phyloP scores from a whole-genome alignment of 30 jellyfish, hydroid and myxozoan genomes.

The Aurelia aurita complex sp. Pacific region DNA sequence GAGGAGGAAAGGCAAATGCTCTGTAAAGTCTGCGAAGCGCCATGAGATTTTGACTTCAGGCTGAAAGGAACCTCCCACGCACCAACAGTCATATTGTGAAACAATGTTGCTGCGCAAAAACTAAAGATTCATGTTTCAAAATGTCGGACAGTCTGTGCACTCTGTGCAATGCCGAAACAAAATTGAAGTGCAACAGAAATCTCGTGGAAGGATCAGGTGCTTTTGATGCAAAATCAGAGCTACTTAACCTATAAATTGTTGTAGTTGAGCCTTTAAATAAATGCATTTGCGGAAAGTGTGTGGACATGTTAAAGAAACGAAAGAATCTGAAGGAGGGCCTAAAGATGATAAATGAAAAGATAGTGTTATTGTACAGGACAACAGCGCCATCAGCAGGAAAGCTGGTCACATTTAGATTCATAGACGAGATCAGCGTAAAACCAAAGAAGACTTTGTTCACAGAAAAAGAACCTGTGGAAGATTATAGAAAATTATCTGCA shows the following conservation, averaged over 20 bases:
- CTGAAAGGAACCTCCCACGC: not conserved
- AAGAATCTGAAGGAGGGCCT: too few relatives aligned
- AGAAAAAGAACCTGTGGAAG: too few relatives aligned
- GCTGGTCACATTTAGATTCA: not conserved
- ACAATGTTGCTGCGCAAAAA: not conserved
- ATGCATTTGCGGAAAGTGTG: constrained; percentile 12
- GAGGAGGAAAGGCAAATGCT: too few relatives aligned
- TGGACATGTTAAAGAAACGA: too few relatives aligned
- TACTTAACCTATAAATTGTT: not conserved
- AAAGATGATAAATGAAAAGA: not conserved
- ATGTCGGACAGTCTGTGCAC: constrained; percentile 17
- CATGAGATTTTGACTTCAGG: too few relatives aligned
- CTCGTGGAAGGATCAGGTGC: too few relatives aligned
- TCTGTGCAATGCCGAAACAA: constrained; percentile 12
- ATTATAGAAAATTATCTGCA: too few relatives aligned
- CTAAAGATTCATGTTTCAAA: not conserved
- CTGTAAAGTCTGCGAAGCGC: too few relatives aligned
- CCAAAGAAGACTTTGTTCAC: too few relatives aligned
- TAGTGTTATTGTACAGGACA: not conserved
- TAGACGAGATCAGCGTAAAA: too few relatives aligned
- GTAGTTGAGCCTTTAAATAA: not conserved
- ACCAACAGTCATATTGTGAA: not conserved
- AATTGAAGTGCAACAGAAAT: not conserved
- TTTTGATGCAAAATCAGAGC: too few relatives aligned
- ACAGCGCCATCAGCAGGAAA: not conserved